Conservation (phyloP, 2,797 vertebrate genomes). For the Sebastes matsubarae region DNA sequence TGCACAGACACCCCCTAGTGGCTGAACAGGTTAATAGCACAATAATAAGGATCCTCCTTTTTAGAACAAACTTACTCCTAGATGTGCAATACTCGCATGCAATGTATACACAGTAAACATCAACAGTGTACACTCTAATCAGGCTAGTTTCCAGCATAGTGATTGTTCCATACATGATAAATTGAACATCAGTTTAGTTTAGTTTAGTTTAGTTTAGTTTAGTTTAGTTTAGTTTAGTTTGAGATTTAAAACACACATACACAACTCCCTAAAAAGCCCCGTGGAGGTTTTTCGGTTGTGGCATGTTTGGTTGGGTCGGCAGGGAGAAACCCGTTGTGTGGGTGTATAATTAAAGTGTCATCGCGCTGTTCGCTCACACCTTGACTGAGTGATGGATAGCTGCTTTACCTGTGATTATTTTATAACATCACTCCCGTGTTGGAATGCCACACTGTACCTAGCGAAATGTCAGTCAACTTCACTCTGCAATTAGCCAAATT, state of each 20-base stretch:
- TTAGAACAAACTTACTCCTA: neutral
- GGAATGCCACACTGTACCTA: conserved; percentile 71
- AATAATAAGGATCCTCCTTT: neutral
- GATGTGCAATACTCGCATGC: neutral
- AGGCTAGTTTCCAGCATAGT: neutral
- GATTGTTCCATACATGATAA: neutral
- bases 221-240: conserved; percentile 1
- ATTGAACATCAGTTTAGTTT: neutral
- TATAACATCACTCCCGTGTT: conserved; percentile 72
- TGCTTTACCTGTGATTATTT: conserved; percentile 82
- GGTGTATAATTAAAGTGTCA: conserved; percentile 82
- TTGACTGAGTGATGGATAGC: conserved; percentile 73
- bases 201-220: conserved; percentile 2
- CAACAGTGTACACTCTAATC: conserved; percentile 22
- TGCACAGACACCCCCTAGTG: conserved; percentile 79
- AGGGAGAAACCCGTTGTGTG: conserved; percentile 79
- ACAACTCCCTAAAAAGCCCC: conserved; percentile 54
- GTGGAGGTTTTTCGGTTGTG: conserved; percentile 69
- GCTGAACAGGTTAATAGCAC: neutral
- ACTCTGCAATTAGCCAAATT: conserved; percentile 79
- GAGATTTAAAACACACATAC: neutral
- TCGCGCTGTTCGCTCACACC: conserved; percentile 68
- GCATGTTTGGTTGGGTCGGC: conserved; percentile 71
- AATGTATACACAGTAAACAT: conserved; percentile 30
- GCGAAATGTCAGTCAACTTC: conserved; percentile 76